Evolutionary conservation across 2,797 vertebrate genomes (phyloP).

Genomic region (Parauchenoglanis ngamensis): DNA sequence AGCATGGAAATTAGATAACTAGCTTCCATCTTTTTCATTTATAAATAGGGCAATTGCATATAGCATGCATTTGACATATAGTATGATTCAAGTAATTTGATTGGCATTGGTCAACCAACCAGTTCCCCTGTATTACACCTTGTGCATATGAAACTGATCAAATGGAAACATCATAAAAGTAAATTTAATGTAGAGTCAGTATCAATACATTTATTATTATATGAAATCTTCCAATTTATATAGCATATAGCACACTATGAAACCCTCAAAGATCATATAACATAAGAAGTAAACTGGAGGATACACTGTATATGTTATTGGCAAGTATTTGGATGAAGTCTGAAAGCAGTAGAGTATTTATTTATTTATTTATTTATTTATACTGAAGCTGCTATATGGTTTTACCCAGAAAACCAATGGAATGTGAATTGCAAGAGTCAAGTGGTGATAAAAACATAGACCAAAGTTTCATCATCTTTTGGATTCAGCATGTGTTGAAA

Average conservation of each 20-base stretch:
- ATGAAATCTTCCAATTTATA: neutral
- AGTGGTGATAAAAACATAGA: constrained; percentile 12
- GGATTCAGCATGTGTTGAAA: neutral
- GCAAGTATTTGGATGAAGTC: neutral
- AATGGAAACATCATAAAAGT: constrained; percentile 25
- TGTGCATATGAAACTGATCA: constrained; percentile 4
- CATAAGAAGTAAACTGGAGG: neutral
- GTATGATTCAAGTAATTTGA: neutral
- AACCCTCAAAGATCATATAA: neutral
- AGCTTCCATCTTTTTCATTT: constrained; percentile 25
- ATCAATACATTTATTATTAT: neutral
- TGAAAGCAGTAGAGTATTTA: neutral
- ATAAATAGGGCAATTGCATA: neutral
- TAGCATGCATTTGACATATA: neutral
- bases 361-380: neutral
- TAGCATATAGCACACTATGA: neutral
- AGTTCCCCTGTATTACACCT: neutral
- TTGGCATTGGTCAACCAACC: neutral
- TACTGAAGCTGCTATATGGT: neutral
- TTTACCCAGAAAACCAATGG: neutral
- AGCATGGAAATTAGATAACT: constrained; percentile 35
- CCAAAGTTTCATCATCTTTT: neutral
- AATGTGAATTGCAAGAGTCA: neutral
- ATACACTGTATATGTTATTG: neutral
- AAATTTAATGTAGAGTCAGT: constrained; percentile 37